A percentile compares a stretch with the other conserved stretches of the same genome.
Evolutionary conservation across 1,140 invertebrate genomes (phyloP).

Genomic region (Nasonia longicornis): DNA sequence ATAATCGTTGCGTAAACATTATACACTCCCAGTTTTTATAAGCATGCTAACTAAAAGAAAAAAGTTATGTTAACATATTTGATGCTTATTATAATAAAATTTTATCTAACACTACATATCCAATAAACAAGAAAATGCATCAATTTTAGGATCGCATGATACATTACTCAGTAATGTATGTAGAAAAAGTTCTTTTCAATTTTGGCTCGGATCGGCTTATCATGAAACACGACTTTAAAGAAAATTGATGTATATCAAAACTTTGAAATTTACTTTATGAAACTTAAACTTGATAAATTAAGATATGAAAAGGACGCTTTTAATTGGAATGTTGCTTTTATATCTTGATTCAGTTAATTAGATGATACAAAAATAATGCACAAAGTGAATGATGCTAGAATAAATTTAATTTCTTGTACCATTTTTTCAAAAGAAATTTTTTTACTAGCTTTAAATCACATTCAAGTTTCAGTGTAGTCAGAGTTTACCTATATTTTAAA

Average conservation of each 20-base stretch:
- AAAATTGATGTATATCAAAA: background rate
- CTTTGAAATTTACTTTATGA: background rate
- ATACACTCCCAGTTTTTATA: background rate
- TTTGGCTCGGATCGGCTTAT: conserved; percentile 14
- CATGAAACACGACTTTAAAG: background rate
- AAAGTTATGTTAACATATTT: background rate
- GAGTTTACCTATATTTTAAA: conserved; percentile 24
- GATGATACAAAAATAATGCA: conserved; percentile 16
- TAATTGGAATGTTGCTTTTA: conserved; percentile 39
- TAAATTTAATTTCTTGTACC: conserved; percentile 17
- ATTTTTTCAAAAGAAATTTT: conserved; percentile 6
- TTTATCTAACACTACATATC: background rate
- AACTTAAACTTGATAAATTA: background rate
- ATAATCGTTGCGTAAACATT: background rate
- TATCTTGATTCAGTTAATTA: background rate
- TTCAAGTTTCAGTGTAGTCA: conserved; percentile 36
- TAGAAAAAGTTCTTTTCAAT: conserved; percentile 2
- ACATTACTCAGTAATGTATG: conserved; percentile 4
- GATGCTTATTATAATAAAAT: background rate
- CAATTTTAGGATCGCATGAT: background rate
- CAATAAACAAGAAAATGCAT: conserved; percentile 3
- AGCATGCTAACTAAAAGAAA: background rate
- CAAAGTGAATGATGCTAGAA: background rate
- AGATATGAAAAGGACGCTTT: background rate
- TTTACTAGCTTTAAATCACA: conserved; percentile 37